Evolutionary conservation across 2,888 invertebrate genomes (phyloP).

Genomic region (Sinotaia quadrata): DNA sequence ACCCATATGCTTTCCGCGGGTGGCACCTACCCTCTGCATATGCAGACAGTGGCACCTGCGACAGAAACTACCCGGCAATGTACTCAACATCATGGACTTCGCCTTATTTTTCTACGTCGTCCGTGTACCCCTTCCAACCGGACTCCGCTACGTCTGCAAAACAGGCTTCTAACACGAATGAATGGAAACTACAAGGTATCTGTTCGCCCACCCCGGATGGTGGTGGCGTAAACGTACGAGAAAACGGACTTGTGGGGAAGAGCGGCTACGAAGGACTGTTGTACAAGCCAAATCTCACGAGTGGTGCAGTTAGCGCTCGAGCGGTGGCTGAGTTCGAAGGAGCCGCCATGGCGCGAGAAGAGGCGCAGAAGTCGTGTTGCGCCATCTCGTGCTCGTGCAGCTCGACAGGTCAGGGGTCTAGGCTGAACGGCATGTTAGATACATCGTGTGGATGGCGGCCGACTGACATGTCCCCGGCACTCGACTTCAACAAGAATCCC

Average conservation of each 20-base stretch:
- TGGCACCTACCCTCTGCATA: constrained; percentile 65
- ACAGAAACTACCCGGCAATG: constrained; percentile 60
- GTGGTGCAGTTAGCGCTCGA: constrained; percentile 33
- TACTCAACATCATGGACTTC: constrained; percentile 61
- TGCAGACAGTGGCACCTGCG: constrained; percentile 58
- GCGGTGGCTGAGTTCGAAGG: constrained; percentile 4
- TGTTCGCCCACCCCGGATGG: constrained; percentile 36
- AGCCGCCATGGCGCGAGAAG: constrained; percentile 9
- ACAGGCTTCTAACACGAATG: constrained; percentile 49
- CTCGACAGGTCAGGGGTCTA: constrained; percentile 29
- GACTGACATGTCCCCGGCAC: constrained; percentile 49
- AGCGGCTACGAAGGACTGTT: constrained; percentile 56
- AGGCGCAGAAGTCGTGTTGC: constrained; percentile 55
- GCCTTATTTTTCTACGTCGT: constrained; percentile 57
- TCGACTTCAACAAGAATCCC: constrained; percentile 59
- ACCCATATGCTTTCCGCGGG: constrained; percentile 63
- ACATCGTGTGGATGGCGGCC: constrained; percentile 50
- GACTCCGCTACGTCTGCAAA: constrained; percentile 48
- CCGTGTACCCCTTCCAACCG: constrained; percentile 59
- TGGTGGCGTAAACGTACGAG: constrained; percentile 6
- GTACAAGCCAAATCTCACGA: constrained; percentile 52
- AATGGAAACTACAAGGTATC: constrained; percentile 61
- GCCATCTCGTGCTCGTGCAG: constrained; percentile 61
- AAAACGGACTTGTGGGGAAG: constrained; percentile 43
- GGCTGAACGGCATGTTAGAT: constrained; percentile 27